Conservation (phyloP, 2,797 vertebrate genomes). For the Nasua narica region DNA sequence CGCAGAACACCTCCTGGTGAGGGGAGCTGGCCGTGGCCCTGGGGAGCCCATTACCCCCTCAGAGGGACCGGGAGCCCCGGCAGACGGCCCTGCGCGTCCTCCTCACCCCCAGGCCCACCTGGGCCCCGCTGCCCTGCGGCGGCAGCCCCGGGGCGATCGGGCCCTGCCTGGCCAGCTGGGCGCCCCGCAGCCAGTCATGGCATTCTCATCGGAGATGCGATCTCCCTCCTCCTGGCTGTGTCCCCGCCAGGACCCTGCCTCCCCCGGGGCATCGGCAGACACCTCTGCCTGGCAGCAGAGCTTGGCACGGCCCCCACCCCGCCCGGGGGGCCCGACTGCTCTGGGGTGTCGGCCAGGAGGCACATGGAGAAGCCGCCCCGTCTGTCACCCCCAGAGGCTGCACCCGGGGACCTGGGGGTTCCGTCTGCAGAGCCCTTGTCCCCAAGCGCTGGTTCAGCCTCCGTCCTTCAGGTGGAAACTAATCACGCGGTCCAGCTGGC, state of each 20-base stretch:
- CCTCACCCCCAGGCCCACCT: too few species aligned
- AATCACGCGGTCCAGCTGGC: conserved; percentile 60
- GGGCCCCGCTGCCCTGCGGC: background rate
- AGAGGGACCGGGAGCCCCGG: background rate
- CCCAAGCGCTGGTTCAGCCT: conserved; percentile 93
- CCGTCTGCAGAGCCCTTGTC: conserved; percentile 89
- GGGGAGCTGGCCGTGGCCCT: background rate
- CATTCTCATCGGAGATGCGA: background rate
- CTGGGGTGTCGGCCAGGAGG: background rate
- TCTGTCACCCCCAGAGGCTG: background rate
- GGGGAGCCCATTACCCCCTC: background rate
- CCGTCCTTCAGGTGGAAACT: conserved; percentile 90
- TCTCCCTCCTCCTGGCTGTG: background rate
- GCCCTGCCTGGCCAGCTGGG: accelerated
- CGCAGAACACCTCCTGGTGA: background rate
- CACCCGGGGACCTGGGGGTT: conserved; percentile 86
- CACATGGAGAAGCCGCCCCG: conserved; percentile 6
- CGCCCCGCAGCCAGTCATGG: background rate
- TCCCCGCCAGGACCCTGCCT: background rate
- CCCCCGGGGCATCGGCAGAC: background rate
- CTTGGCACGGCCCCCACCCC: background rate
- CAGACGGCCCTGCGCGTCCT: background rate
- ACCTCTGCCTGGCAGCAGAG: conserved; percentile 9
- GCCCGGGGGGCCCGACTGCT: background rate
- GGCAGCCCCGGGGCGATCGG: background rate